Evolutionary conservation across 2,888 invertebrate species (phyloP), one percentile per base, ranked within the genome.

Genomic region (Candidula unifasciata): DNA sequence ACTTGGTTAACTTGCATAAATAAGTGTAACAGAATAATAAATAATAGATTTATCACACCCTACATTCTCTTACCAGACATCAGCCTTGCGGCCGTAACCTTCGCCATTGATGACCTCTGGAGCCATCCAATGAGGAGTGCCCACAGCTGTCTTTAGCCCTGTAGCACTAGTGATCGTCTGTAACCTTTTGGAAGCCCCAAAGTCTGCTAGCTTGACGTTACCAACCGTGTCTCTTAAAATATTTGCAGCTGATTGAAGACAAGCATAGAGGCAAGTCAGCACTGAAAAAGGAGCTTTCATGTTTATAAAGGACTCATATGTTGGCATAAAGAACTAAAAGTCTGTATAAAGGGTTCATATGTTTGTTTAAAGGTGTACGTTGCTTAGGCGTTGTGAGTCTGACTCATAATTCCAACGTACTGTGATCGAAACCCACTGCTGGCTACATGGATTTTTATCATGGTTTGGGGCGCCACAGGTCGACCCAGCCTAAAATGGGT

Each of bases 141-240:
- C 94, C 30, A 91, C 90, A n/a, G 93, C 91, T 18, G 93, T 91
- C 73, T 91, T 92, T 37, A 89, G 86, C 16, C 90, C 90, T 5
- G 90, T 89, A 44, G 89, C 87, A 76, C 90, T 90, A 79, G 89
- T 89, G 35, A 93, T 94, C 10, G 93, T 93, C 87, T 94, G 94
- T 66, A 94, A 90, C 30, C 93, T 90, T 87, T 94, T 93, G 57
- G 94, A 93, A 0, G 94, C 94, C 30, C 94, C 94, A 89, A 95
- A 95, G 88, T 95, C 94, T 21, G 93, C 94, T 66, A 95, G 91
- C 87, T 95, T 95, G 18, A 94, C 93, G 88, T 94, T 94, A 10
- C 94, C 94, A 57, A 90, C 87, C 30, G 91, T 90, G 87, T 94
- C 94, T 60, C 94, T 91, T 68, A 94, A 89, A 44, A 95, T 93